phyloP scores from a whole-genome alignment of 2,113 vertebrate species.

The Aythya baeri region DNA sequence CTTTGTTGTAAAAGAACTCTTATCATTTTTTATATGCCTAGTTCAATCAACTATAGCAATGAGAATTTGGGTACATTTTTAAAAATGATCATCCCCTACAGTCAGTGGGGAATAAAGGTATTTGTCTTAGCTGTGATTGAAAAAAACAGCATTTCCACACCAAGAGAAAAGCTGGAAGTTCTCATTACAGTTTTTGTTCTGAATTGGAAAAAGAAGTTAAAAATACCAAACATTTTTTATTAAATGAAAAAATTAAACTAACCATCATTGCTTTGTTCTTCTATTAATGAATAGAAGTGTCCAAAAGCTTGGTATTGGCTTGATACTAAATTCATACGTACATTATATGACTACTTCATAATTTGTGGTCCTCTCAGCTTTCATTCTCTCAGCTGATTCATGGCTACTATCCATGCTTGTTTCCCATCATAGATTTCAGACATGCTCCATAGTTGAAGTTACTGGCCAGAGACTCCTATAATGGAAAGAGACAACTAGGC shows the following conservation, averaged over 20 bases:
- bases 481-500: neutral
- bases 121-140: neutral
- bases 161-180: neutral
- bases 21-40: neutral
- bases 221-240: neutral
- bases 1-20: neutral
- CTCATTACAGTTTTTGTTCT: neutral
- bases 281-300: neutral
- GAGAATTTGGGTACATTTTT: neutral
- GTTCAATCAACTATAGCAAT: neutral
- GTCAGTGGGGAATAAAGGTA: neutral
- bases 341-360: neutral
- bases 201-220: neutral
- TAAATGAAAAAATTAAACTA: neutral
- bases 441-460: neutral
- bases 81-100: neutral
- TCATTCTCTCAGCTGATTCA: neutral
- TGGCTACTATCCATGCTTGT: neutral
- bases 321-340: neutral
- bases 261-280: neutral
- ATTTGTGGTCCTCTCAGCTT: neutral
- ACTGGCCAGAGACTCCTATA: neutral
- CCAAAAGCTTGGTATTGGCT: neutral
- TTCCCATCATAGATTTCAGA: neutral
- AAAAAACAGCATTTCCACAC: neutral